Base-by-base conservation (phyloP, 2,888 invertebrate species). In the Callyntrura guangdongensis region DNA sequence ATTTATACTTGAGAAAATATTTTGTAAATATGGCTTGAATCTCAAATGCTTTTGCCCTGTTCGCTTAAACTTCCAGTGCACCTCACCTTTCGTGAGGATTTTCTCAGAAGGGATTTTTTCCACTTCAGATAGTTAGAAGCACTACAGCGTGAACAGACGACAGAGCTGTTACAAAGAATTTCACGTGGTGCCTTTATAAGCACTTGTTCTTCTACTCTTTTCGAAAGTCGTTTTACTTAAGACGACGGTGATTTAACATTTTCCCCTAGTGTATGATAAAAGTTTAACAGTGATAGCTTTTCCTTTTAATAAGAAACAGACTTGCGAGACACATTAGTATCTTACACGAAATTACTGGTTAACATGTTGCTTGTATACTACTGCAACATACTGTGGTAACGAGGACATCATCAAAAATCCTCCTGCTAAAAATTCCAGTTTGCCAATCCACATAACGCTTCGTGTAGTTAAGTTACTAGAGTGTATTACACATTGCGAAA, bases 221-320 rank as follows among this genome's bases (percentile, higher is more conserved):
- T 25, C 12, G 12, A 74, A 74, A 74, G 36, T 49, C 74, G 47
- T 74, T 74, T 74, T 74, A 49, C 45, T 72, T 74, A 49, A 47
- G 49, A 49, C 61, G 61, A 17, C 49, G 74, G 49, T 74, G 49
- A 74, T 74, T 74, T 74, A 45, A 47, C 74, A 69, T 74, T 47
- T 49, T 74, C 47, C 72, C 74, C 74, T 11, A 12, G 74, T 74
- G 74, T 22, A 74, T 74, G 47, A 74, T 74, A 74, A 74, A 74
- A 74, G 22, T 49, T 74, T 74, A 74, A 49, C 74, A 47, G 74
- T 49, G 49, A 47, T 74, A 72, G 17, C 14, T 6, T 36, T 6
- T 5, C 4, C 8, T n/a, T 14, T 2, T 14, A 69, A 25, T 9
- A 36, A 64, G 64, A 36, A 72, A 14, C n/a, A 6, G 9, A 22